A percentile compares a stretch with the other conserved stretches of the same genome.
Conservation (phyloP, 2,113 vertebrate species). For the Camelus bactrianus region DNA sequence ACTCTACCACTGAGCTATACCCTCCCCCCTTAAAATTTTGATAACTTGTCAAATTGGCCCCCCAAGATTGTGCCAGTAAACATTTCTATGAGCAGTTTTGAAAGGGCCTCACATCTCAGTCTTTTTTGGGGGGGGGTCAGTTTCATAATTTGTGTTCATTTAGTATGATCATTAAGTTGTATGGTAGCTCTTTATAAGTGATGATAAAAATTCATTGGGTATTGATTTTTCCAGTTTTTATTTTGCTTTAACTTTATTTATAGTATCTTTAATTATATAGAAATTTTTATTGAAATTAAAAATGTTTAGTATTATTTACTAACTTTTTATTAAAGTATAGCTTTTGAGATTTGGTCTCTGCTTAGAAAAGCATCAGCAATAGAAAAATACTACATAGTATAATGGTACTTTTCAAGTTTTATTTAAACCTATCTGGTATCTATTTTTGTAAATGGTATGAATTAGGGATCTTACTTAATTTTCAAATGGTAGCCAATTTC, state of each 20-base stretch:
- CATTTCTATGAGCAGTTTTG: background rate
- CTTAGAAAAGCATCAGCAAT: background rate
- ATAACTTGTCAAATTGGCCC: background rate
- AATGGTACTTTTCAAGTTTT: background rate
- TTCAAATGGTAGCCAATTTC: conserved; percentile 2
- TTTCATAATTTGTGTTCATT: conserved; percentile 53
- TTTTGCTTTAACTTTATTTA: conserved; percentile 49
- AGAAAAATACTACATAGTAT: background rate
- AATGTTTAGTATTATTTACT: background rate
- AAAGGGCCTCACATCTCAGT: background rate
- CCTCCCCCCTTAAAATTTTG: background rate
- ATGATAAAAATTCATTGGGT: conserved; percentile 1
- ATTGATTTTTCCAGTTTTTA: conserved; percentile 18
- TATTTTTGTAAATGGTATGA: conserved; percentile 14
- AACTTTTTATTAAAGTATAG: background rate
- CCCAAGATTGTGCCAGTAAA: background rate
- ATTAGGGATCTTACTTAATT: conserved; percentile 1
- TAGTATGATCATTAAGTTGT: conserved; percentile 14
- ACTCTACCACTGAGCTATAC: too few species aligned
- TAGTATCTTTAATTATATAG: background rate
- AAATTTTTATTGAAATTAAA: background rate
- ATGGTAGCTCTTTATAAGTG: conserved; percentile 7
- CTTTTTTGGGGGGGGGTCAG: background rate
- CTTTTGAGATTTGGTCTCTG: background rate
- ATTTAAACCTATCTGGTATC: background rate